Evolutionary conservation across 2,113 vertebrate species (phyloP), one percentile per base, ranked within the genome.

Genomic region (Gobius niger): DNA sequence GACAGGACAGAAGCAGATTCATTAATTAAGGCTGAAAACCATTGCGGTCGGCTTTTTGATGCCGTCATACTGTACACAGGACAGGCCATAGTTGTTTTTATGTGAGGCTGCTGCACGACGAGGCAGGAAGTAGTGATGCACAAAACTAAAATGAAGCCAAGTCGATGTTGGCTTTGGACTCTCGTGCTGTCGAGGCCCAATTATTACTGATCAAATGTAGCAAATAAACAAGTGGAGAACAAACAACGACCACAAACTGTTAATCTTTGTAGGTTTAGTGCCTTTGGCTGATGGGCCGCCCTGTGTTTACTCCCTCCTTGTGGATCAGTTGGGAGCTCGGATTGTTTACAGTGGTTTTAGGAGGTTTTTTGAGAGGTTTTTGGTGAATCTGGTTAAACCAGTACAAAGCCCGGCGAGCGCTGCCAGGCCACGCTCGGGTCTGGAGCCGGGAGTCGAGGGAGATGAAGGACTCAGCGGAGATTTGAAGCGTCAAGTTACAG

Each of bases 371-470:
- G 62, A 67, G 47, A 24, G 53, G 49, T 34, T 54, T 72, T 77
- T 19, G 70, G 80, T 73, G 75, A 82, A 70, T 82, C 77, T 63
- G 53, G 59, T 16, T 67, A 71, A 78, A 82, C 7, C 57, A 8
- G 14, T 54, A 85, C 82, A 87, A 84, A 88, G 81, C 80, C 63
- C 49, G n/a, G 8, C 10, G 11, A 18, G 67, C 57, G 60, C 44
- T 72, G 84, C 85, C 87, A 89, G 72, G 72, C 67, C 85, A 89
- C 68, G 72, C 68, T 75, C 67, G 53, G 72, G 70, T 72, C 66
- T 60, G 68, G 50, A 60, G 57, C 42, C 40, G 16, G 9, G 40
- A 60, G 40, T 60, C 57, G 15, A n/a, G 6, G 8, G 6, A 13
- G 24, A 7, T 41, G 12, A 15, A 34, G 9, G 56, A 34, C 56